These are phyloP conservation scores for Stichopus chloronotus DNA, from an alignment of 35 echinoderm and acorn worm species.

Conservation along the genomic window DNA sequence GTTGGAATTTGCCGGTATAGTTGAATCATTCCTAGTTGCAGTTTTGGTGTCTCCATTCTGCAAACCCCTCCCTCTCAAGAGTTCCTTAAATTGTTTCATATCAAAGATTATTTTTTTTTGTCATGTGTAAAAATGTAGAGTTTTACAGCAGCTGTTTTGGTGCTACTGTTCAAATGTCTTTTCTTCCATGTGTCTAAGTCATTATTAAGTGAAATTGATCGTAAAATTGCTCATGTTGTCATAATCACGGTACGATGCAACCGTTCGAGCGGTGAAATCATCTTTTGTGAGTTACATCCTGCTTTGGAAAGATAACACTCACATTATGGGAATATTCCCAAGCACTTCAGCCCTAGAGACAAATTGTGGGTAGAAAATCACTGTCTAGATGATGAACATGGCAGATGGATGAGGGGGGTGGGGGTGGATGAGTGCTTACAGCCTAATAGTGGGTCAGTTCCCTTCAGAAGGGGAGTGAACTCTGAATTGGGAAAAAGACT, in stretches of 20 bases:
- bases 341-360: neutral
- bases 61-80: neutral
- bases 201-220: neutral
- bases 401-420: too few relatives aligned
- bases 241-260: neutral
- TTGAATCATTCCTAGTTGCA: neutral
- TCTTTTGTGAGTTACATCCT: neutral
- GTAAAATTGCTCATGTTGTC: neutral
- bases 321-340: neutral
- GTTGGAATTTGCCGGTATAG: neutral
- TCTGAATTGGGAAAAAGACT: too few relatives aligned
- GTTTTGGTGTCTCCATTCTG: too few relatives aligned
- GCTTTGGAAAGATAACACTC: neutral
- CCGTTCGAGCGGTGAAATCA: neutral
- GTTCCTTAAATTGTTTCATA: neutral
- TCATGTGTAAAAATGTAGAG: neutral
- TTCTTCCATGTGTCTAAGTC: too few relatives aligned
- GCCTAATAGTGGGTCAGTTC: too few relatives aligned
- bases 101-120: neutral
- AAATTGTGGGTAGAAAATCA: too few relatives aligned
- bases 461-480: too few relatives aligned
- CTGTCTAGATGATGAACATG: too few relatives aligned
- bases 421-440: too few relatives aligned
- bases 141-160: neutral
- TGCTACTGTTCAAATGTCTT: neutral